Evolutionary conservation across 2,888 invertebrate species (phyloP), one percentile per base, ranked within the genome.

Genomic region (Parnassius glacialis): DNA sequence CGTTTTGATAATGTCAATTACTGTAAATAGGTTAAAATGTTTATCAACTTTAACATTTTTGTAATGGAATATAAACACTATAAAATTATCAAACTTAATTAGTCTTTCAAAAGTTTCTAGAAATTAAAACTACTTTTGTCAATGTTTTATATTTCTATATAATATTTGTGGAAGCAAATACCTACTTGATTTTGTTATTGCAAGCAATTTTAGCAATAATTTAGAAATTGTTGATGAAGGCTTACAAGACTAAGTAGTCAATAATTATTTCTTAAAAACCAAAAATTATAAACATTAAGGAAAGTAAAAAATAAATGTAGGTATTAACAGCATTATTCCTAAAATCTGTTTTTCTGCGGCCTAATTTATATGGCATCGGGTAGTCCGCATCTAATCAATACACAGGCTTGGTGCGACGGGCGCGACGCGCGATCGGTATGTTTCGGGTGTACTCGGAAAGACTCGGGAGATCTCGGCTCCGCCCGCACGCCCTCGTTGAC

Each of bases 371-470:
- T 88, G 84, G 87, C 86, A 90, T 91, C 90, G 85, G 86, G 87
- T 87, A 85, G 81, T 86, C 90, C 91, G 90, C 90, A 90, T 92
- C 91, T 92, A 92, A 92, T 92, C 92, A 92, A 92, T 92, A 92
- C 91, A 81, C 78, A 77, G 80, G 80, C 78, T 79, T 78, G 87
- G 85, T 79, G 89, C 85, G 88, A 82, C 83, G 79, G 80, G 81
- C 81, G 84, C 82, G 81, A 76, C 73, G 74, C 73, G 74, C 68
- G 73, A 69, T 87, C 89, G 88, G 70, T 61, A 54, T 48, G 52
- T 70, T 69, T 87, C 90, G 91, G 79, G 50, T 34, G 43, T 57
- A 48, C 65, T 89, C 91, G 90, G 78, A 62, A 20, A 45, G 51
- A 50, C 61, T 85, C 88, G 90, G 75, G 61, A 41, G 48, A 63